Conservation (phyloP, 2,888 invertebrate genomes). For the Cremastinae sp. region DNA sequence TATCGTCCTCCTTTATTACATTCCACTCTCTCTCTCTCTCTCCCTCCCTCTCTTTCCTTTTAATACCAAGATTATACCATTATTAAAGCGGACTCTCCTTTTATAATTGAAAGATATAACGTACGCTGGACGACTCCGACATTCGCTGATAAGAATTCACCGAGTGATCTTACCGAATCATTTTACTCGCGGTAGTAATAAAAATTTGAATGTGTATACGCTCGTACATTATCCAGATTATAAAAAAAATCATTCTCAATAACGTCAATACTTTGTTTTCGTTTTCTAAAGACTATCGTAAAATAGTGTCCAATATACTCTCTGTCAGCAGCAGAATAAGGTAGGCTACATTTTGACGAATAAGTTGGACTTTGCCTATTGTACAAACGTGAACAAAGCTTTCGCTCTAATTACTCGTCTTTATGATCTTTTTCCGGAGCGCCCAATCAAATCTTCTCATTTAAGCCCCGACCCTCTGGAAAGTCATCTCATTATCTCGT, state of each 20-base stretch:
- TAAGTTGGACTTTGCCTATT: constrained; percentile 57
- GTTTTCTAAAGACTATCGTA: constrained; percentile 33
- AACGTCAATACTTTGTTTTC: not conserved
- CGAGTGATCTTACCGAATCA: constrained; percentile 8
- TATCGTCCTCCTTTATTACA: constrained; percentile 62
- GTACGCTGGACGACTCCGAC: constrained; percentile 7
- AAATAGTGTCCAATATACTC: constrained; percentile 21
- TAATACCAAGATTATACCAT: constrained; percentile 11
- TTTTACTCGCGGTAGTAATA: not conserved
- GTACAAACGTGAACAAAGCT: constrained; percentile 72
- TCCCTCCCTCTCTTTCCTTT: not conserved
- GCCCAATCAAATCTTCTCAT: constrained; percentile 76
- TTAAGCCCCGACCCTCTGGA: constrained; percentile 68
- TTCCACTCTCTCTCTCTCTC: constrained; percentile 23
- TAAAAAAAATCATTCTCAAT: constrained; percentile 6
- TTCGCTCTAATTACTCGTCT: constrained; percentile 75
- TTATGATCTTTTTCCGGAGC: constrained; percentile 76
- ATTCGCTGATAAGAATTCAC: constrained; percentile 27
- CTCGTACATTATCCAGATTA: not conserved
- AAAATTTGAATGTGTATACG: not conserved
- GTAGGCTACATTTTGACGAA: constrained; percentile 35
- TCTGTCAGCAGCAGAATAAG: not conserved
- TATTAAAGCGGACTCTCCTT: constrained; percentile 25
- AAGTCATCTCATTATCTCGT: constrained; percentile 75
- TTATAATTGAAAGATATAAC: constrained; percentile 3